Percentiles rank a stretch among this genome's conserved stretches.
Evolutionary conservation across 2,888 invertebrate species (phyloP).

Genomic region (Sericinus montela): DNA sequence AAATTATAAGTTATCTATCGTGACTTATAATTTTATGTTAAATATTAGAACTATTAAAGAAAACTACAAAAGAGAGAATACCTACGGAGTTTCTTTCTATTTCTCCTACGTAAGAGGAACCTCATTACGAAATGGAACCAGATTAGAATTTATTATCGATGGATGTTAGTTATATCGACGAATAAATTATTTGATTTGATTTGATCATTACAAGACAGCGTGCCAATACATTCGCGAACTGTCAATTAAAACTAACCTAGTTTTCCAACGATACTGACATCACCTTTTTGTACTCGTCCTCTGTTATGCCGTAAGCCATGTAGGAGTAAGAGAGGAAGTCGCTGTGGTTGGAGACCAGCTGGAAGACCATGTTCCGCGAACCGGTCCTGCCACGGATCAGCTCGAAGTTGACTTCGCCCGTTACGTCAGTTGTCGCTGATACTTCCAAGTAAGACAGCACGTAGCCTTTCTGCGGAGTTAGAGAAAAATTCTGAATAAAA

Average conservation of each 20-base stretch:
- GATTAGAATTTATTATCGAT: no score
- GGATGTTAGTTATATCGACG: no score
- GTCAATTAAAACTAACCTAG: conserved; percentile 40
- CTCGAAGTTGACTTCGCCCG: conserved; percentile 52
- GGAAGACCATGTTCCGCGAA: conserved; percentile 53
- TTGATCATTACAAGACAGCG: no score
- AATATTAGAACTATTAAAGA: no score
- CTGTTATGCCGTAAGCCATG: conserved; percentile 58
- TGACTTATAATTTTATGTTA: no score
- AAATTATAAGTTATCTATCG: no score
- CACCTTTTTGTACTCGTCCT: conserved; percentile 69
- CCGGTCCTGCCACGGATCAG: conserved; percentile 53
- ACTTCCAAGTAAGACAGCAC: conserved; percentile 63
- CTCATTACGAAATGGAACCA: no score
- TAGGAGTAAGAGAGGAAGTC: conserved; percentile 64
- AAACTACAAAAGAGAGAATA: no score
- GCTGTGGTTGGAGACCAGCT: conserved; percentile 58
- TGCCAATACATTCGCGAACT: no score
- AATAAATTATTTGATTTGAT: no score
- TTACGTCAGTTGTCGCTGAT: conserved; percentile 43
- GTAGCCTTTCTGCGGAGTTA: conserved; percentile 48
- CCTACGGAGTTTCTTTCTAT: no score
- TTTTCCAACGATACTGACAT: conserved; percentile 36
- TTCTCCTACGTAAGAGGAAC: no score
- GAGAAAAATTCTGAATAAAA: conserved; percentile 8